A percentile compares a stretch with the other conserved stretches of the same genome.
These are phyloP conservation scores for Centruroides vittatus DNA, from an alignment of 1,140 invertebrate genomes.

Conservation along the genomic window DNA sequence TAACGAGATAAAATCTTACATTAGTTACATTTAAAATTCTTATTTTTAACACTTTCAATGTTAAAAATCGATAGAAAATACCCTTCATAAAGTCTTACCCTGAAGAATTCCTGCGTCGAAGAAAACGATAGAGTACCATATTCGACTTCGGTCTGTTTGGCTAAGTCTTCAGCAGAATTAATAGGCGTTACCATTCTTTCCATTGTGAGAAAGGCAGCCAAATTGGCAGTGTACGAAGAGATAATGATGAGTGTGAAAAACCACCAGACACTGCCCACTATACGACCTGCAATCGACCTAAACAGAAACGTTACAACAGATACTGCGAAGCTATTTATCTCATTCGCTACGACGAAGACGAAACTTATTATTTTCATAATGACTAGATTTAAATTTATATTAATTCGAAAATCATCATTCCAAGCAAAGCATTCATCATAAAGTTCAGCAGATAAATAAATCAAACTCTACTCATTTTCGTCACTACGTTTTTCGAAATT, in stretches of 20 bases:
- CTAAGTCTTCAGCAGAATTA: slow-evolving; percentile 83
- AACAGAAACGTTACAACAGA: background rate
- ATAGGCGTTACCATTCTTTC: slow-evolving; percentile 89
- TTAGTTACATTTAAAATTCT: background rate
- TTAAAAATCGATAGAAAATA: background rate
- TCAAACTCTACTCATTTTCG: too few species aligned
- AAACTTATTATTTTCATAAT: too few species aligned
- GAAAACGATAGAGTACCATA: slow-evolving; percentile 77
- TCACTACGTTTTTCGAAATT: too few species aligned
- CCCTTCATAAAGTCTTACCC: slow-evolving; percentile 38
- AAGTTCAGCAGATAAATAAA: too few species aligned
- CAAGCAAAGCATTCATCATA: too few species aligned
- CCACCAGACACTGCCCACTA: slow-evolving; percentile 97
- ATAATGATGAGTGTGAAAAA: slow-evolving; percentile 98
- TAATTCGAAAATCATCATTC: too few species aligned
- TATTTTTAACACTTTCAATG: background rate
- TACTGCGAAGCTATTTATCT: background rate
- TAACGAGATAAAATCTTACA: too few species aligned
- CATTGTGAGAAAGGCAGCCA: slow-evolving; percentile 90
- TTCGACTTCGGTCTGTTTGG: slow-evolving; percentile 87
- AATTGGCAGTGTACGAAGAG: slow-evolving; percentile 94
- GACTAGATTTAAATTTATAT: too few species aligned
- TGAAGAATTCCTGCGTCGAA: slow-evolving; percentile 85
- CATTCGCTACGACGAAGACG: background rate
- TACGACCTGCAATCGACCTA: slow-evolving; percentile 80